Evolutionary conservation across 2,797 vertebrate species (phyloP), one percentile per base, ranked within the genome.

Genomic region (Clarias pachynema): DNA sequence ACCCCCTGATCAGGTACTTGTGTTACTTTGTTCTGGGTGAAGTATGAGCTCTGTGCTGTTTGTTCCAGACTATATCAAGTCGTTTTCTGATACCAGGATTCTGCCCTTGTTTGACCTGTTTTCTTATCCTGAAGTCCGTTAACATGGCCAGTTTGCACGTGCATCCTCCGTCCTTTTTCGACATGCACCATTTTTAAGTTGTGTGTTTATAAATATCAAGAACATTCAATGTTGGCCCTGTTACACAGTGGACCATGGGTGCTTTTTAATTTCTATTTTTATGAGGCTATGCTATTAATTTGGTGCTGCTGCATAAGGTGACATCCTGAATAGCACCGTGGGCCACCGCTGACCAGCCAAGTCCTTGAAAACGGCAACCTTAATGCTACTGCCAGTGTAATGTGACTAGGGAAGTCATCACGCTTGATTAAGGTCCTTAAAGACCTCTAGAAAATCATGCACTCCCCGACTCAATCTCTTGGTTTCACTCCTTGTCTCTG

Each of bases 291-390:
- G 49, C 49, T 62, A 31, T 63, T 83, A 62, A 63, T 74, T 60
- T 74, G 26, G 78, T 53, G 29, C 79, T 81, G 72, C 84, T 49
- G 69, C 63, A 84, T 66, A 63, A 74, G 87, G 87, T 88, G 59
- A 86, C 66, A 66, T 80, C 57, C 77, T 24, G 26, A 77, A 62
- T 29, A 84, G 56, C 60, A 56, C 80, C 37, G 16, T 12, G 16
- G 56, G 73, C 59, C 59, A 56, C 63, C 9, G 68, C 40, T 81
- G 22, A 81, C 72, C 70, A n/a, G 31, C 80, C 37, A 86, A 85
- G 81, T 62, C 89, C 79, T 87, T 79, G 73, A 78, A 84, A 85
- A 83, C 26, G 86, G 75, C 8, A 24, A 20, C 72, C 88, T 86
- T 79, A 79, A 87, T 68, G 79, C 4, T 59, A 86, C 87, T 84